Percentiles rank a stretch among this genome's conserved stretches.
phyloP scores from a whole-genome alignment of 2,113 vertebrate species.

The Seriola aureovittata region DNA sequence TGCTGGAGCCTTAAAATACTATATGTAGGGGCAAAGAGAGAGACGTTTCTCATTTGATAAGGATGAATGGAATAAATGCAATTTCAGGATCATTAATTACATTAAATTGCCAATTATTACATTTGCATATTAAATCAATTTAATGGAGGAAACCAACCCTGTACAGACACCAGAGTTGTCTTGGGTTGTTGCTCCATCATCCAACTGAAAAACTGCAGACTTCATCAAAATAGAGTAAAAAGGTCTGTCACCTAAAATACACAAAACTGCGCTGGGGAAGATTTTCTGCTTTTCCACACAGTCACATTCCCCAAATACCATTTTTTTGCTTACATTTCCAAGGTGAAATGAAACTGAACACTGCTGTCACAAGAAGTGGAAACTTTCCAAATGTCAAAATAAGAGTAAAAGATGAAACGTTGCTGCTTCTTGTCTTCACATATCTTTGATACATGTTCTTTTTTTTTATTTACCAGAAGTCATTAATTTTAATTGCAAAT shows the following conservation, averaged over 20 bases:
- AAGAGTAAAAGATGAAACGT: background rate
- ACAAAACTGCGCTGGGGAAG: background rate
- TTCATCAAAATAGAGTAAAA: conserved; percentile 16
- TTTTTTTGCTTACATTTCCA: background rate
- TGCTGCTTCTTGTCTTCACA: background rate
- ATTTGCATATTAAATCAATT: background rate
- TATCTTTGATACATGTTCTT: background rate
- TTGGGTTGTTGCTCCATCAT: background rate
- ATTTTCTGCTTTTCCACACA: background rate
- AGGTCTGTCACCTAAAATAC: background rate
- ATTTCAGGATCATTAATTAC: background rate
- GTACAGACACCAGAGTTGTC: background rate
- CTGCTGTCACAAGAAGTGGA: background rate
- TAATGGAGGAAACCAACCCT: background rate
- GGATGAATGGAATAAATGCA: background rate
- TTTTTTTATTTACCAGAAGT: background rate
- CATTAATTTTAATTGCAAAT: background rate
- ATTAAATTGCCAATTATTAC: background rate
- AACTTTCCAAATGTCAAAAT: background rate
- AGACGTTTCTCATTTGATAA: background rate
- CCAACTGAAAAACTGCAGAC: conserved; percentile 11
- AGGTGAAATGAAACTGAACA: conserved; percentile 2
- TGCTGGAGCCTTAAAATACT: too few species aligned
- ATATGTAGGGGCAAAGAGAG: too few species aligned
- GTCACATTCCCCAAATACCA: too few species aligned